Percentiles rank a stretch among this genome's conserved stretches.
Conservation (phyloP, 1,140 invertebrate species). For the Pantala flavescens region DNA sequence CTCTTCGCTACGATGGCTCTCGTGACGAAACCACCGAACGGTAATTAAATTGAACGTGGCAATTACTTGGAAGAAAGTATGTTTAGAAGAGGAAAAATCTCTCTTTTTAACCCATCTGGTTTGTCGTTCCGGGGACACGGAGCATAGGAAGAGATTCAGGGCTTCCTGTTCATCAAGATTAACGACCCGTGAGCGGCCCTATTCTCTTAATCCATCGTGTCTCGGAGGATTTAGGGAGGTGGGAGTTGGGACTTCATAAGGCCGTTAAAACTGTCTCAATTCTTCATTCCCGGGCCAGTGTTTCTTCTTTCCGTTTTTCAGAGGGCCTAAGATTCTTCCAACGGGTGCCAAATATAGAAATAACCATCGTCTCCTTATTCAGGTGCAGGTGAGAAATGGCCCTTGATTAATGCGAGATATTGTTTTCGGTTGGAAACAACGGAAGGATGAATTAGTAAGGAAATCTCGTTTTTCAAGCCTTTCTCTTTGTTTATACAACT, state of each 20-base stretch:
- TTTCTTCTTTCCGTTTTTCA: neutral
- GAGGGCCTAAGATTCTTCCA: no score
- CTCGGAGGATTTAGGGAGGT: neutral
- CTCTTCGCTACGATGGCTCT: no score
- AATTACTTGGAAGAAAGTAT: neutral
- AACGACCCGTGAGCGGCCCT: neutral
- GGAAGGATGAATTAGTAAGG: no score
- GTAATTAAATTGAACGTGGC: no score
- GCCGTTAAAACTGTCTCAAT: slow-evolving; percentile 9
- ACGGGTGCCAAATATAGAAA: no score
- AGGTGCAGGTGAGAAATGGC: no score
- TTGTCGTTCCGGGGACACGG: neutral
- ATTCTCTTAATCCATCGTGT: neutral
- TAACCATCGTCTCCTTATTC: no score
- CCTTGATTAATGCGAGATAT: no score
- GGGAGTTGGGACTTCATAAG: neutral
- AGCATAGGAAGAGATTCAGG: neutral
- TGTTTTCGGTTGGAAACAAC: no score
- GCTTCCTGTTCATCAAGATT: slow-evolving; percentile 5
- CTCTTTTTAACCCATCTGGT: neutral
- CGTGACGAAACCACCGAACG: no score
- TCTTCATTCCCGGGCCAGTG: slow-evolving; percentile 2
- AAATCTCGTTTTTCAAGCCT: no score
- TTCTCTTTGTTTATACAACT: no score
- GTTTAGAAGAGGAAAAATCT: neutral